Evolutionary conservation across 2,113 vertebrate genomes (phyloP).

Genomic region (Anas platyrhynchos): DNA sequence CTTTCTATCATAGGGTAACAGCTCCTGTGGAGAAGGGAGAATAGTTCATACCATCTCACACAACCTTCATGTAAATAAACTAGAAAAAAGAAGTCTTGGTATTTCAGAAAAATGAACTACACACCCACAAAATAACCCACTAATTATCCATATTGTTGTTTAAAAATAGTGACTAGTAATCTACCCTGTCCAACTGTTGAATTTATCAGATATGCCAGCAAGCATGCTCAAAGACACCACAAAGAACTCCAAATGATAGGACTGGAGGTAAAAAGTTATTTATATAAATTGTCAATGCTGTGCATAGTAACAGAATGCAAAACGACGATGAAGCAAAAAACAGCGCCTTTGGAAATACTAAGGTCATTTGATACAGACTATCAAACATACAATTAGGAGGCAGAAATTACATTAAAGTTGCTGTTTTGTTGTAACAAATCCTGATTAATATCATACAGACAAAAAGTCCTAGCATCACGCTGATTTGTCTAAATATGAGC

Average conservation of each 20-base stretch:
- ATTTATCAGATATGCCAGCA: background rate
- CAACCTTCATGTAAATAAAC: background rate
- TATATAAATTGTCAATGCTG: background rate
- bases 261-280: background rate
- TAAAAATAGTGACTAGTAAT: too few species aligned
- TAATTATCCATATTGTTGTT: background rate
- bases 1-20: background rate
- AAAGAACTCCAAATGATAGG: background rate
- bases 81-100: background rate
- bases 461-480: fast-evolving
- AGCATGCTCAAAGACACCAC: background rate
- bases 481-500: background rate
- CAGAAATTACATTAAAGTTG: background rate
- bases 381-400: background rate
- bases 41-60: background rate
- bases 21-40: conserved; percentile 8
- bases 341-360: background rate
- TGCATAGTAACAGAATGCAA: background rate
- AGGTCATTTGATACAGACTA: background rate
- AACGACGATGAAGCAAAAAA: background rate
- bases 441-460: background rate
- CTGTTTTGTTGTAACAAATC: background rate
- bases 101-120: background rate
- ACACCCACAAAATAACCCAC: background rate
- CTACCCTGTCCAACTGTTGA: background rate